Evolutionary conservation across 2,888 invertebrate species (phyloP).

Genomic region (Papilio elwesi): DNA sequence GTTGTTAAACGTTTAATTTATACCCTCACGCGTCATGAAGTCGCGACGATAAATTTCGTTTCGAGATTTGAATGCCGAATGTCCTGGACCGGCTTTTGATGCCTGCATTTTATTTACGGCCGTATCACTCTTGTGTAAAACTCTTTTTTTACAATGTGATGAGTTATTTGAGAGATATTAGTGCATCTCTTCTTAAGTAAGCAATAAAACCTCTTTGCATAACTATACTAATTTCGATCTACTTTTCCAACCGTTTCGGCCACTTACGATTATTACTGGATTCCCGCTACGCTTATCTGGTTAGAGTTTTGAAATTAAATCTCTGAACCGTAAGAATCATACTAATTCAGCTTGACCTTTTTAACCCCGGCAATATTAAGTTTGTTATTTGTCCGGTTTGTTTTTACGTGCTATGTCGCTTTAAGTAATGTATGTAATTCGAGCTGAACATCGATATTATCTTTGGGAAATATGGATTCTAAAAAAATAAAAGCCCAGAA

Average conservation of each 20-base stretch:
- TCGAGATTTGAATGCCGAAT: conserved; percentile 48
- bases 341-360: conserved; percentile 48
- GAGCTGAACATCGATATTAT: conserved; percentile 59
- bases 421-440: conserved; percentile 65
- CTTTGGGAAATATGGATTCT: conserved; percentile 51
- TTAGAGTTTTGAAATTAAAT: conserved; percentile 42
- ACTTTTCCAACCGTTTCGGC: conserved; percentile 12
- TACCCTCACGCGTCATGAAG: conserved; percentile 58
- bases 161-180: conserved; percentile 58
- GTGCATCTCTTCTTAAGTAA: conserved; percentile 51
- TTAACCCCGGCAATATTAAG: conserved; percentile 60
- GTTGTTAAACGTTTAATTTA: conserved; percentile 56
- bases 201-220: conserved; percentile 44
- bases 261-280: conserved; percentile 34
- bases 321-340: conserved; percentile 48
- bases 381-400: conserved; percentile 53
- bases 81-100: conserved; percentile 52
- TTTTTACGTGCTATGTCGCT: conserved; percentile 48
- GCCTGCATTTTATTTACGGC: conserved; percentile 61
- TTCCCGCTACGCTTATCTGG: conserved; percentile 21
- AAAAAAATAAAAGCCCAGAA: conserved; percentile 54
- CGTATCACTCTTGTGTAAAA: conserved; percentile 55
- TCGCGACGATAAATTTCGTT: conserved; percentile 55
- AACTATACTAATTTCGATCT: conserved; percentile 23
- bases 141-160: conserved; percentile 54